These are phyloP conservation scores for Neoitamus cyanurus DNA, from an alignment of 2,888 invertebrate genomes.

Conservation along the genomic window DNA sequence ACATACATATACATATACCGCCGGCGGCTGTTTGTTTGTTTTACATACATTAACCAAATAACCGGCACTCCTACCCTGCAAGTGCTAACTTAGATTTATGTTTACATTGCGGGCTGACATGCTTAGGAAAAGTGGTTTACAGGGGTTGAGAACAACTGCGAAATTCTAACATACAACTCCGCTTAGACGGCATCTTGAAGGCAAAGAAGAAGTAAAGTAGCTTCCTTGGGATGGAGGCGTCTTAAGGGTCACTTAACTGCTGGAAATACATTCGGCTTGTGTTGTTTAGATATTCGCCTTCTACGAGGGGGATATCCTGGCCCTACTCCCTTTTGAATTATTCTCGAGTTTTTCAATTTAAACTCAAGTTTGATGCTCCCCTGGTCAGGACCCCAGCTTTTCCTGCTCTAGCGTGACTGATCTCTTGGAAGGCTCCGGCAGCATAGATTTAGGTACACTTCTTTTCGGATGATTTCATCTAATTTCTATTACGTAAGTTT, in stretches of 20 bases:
- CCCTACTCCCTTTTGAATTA: neutral
- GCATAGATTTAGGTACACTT: neutral
- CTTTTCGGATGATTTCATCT: neutral
- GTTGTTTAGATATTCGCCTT: neutral
- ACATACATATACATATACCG: neutral
- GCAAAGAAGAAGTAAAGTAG: neutral
- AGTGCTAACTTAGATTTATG: neutral
- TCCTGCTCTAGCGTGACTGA: neutral
- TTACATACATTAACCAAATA: neutral
- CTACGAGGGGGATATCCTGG: neutral
- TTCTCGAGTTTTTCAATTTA: slow-evolving; percentile 1
- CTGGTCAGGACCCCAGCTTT: neutral
- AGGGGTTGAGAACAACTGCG: neutral
- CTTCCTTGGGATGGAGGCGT: neutral
- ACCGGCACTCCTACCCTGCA: neutral
- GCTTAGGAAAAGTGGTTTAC: neutral
- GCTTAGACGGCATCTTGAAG: neutral
- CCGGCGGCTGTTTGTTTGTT: neutral
- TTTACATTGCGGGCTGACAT: neutral
- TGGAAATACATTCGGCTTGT: neutral
- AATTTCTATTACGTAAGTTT: neutral
- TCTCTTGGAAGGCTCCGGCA: neutral
- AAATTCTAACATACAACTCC: neutral
- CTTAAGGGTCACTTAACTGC: slow-evolving; percentile 1
- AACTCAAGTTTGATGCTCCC: neutral